These are phyloP conservation scores for Sphaeridia pumilis DNA, from an alignment of 2,888 invertebrate species.

Conservation along the genomic window DNA sequence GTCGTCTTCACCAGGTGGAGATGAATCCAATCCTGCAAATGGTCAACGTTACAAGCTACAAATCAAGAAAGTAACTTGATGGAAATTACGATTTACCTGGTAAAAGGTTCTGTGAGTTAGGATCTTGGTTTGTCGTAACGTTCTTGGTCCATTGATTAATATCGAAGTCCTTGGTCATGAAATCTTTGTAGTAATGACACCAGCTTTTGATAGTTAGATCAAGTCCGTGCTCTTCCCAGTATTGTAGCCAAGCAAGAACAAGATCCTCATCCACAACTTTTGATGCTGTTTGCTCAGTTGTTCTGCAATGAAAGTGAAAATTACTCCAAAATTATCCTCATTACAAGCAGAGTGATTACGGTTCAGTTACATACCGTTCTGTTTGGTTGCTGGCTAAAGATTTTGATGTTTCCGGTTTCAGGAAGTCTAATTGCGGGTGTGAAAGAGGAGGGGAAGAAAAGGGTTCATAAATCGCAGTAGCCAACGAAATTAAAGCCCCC, in stretches of 20 bases:
- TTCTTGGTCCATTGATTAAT: not conserved
- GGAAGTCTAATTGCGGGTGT: no score
- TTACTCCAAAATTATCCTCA: no score
- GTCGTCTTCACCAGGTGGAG: no score
- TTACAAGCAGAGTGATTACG: no score
- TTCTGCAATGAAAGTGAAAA: no score
- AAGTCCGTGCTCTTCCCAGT: constrained; percentile 9
- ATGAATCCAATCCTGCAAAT: no score
- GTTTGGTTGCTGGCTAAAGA: not conserved
- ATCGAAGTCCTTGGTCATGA: constrained; percentile 8
- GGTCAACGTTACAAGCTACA: no score
- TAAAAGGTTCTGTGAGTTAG: not conserved
- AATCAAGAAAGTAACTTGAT: no score
- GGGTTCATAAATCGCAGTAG: not conserved
- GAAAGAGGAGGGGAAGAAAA: not conserved
- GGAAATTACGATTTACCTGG: not conserved
- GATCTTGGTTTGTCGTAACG: not conserved
- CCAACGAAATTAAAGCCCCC: not conserved
- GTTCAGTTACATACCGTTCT: no score
- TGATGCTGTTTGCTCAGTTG: no score
- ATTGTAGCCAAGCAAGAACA: constrained; percentile 2
- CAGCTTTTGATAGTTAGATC: constrained; percentile 4
- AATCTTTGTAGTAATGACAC: constrained; percentile 8
- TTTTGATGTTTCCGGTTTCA: no score
- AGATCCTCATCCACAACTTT: not conserved